Evolutionary conservation across 2,888 invertebrate species (phyloP), one percentile per base, ranked within the genome.

Genomic region (Margaritifera margaritifera): DNA sequence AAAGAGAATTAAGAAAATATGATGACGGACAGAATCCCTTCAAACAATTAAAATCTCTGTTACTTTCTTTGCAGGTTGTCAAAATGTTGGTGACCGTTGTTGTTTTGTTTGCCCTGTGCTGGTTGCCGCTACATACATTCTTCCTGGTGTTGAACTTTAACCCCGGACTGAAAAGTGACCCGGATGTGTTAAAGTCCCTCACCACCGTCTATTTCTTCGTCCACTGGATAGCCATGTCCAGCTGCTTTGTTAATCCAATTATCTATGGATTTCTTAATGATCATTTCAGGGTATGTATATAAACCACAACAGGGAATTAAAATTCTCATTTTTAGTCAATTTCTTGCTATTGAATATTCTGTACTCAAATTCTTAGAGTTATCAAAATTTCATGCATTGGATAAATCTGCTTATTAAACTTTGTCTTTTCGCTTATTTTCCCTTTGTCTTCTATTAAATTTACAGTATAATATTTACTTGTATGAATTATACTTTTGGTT

Each of bases 161-260:
- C 4, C 56, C 66, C 15, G 6, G 19, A 18, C 24, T 25, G 8
- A 22, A 59, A 4, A 56, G 64, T 55, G 57, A 74, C 56, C 66
- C 64, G 62, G n/a, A n/a, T n/a, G n/a, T n/a, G n/a, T n/a, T n/a
- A n/a, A 25, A 69, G 42, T 69, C 77, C 27, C 69, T 79, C 56
- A 78, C 65, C 11, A 68, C 67, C 15, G 59, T 76, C 55, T 75
- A 77, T 53, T 77, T 78, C 31, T 58, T 78, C 31, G 79, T 74
- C 55, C 87, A 87, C 68, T 87, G 87, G 87, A 66, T 87, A 63
- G 86, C 87, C 66, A 88, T 87, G 87, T 83, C 87, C 18, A 86
- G 87, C 75, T 84, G 84, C 68, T 88, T 87, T 71, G 86, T 85
- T 18, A 88, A 88, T 75, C 87, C 87, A 0, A 73, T 88, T 59